Conservation (phyloP, 2,888 invertebrate species). For the Arrhopalites spinosus region DNA sequence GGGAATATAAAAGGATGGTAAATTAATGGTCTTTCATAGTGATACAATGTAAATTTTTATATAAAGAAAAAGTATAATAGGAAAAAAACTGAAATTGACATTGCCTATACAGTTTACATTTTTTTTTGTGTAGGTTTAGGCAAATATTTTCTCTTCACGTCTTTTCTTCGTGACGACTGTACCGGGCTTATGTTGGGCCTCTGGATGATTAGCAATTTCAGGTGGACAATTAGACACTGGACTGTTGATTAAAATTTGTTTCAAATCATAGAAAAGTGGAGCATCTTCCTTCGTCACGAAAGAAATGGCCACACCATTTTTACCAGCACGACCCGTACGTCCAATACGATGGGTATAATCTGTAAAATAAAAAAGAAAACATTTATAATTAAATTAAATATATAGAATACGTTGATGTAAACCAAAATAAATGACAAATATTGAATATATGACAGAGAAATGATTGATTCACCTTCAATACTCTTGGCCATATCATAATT, state of each 20-base stretch:
- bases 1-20: no score
- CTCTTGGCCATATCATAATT: conserved; percentile 99
- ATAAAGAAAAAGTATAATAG: neutral
- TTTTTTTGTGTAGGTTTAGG: no score
- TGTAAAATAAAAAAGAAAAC: conserved; percentile 58
- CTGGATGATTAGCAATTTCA: conserved; percentile 96
- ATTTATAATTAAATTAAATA: neutral
- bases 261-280: conserved; percentile 92
- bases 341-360: conserved; percentile 98
- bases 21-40: no score
- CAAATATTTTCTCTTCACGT: conserved; percentile 93
- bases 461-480: conserved; percentile 75
- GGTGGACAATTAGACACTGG: conserved; percentile 95
- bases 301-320: conserved; percentile 92
- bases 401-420: neutral
- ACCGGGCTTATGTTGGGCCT: conserved; percentile 97
- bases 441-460: neutral
- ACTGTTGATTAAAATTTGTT: conserved; percentile 84
- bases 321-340: conserved; percentile 98
- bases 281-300: conserved; percentile 98
- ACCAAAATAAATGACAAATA: conserved; percentile 7
- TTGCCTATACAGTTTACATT: neutral
- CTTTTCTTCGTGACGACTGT: conserved; percentile 87
- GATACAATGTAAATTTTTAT: no score
- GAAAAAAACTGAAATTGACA: neutral